These are phyloP conservation scores for Drosophila incognita DNA, from an alignment of 2,888 invertebrate genomes.

Conservation along the genomic window DNA sequence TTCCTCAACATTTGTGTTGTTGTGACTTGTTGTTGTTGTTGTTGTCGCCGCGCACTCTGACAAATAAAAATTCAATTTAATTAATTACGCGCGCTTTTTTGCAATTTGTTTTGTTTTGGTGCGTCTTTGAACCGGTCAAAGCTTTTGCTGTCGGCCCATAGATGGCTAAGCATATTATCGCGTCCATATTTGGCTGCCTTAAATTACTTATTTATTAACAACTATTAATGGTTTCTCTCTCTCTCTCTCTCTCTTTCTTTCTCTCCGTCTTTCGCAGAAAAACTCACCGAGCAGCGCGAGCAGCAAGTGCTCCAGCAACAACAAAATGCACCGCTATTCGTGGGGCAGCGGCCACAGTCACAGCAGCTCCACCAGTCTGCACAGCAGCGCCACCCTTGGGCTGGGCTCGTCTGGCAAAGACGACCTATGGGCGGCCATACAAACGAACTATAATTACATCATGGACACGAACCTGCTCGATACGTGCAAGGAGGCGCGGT, in stretches of 20 bases:
- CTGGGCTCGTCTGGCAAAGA: constrained; percentile 87
- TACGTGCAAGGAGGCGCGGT: constrained; percentile 89
- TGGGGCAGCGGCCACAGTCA: constrained; percentile 90
- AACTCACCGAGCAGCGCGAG: constrained; percentile 56
- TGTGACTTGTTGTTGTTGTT: not conserved
- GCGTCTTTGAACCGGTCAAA: constrained; percentile 1
- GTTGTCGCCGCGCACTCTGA: constrained; percentile 1
- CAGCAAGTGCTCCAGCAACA: constrained; percentile 53
- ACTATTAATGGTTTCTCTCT: constrained; percentile 27
- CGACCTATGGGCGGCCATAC: constrained; percentile 96
- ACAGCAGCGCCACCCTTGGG: constrained; percentile 84
- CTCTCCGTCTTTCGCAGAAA: constrained; percentile 65
- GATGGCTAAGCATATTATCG: constrained; percentile 72
- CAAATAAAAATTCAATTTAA: constrained; percentile 63
- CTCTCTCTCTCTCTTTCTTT: not conserved
- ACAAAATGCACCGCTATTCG: constrained; percentile 88
- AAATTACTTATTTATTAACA: constrained; percentile 80
- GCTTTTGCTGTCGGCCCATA: constrained; percentile 37
- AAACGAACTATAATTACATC: constrained; percentile 96
- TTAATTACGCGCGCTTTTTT: constrained; percentile 68
- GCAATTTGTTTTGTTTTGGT: constrained; percentile 45
- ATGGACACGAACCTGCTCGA: constrained; percentile 98
- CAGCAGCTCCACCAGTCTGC: constrained; percentile 87
- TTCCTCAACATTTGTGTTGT: constrained; percentile 48
- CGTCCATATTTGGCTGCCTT: constrained; percentile 60